These are phyloP conservation scores for Nemurella pictetii DNA, from an alignment of 2,888 invertebrate species.

Conservation along the genomic window DNA sequence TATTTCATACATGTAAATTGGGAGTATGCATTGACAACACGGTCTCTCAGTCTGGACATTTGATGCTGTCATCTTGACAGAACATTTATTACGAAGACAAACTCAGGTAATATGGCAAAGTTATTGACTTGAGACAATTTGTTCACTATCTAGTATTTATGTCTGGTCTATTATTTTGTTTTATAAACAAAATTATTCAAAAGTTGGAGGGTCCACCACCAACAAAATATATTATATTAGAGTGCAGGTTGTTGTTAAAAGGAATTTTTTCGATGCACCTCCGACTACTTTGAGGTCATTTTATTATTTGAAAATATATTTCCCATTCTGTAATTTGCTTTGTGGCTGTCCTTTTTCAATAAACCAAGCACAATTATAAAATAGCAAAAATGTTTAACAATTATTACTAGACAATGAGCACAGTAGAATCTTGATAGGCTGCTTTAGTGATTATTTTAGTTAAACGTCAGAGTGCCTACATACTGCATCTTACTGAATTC, in stretches of 20 bases:
- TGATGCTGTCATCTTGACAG: not conserved
- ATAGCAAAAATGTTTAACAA: too few species aligned
- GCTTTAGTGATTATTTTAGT: too few species aligned
- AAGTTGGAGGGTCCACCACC: not conserved
- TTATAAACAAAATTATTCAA: not conserved
- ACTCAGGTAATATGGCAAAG: not conserved
- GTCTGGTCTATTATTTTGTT: not conserved
- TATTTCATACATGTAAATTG: constrained; percentile 19
- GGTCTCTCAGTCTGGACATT: not conserved
- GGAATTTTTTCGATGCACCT: not conserved
- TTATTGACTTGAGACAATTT: not conserved
- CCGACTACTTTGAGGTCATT: not conserved
- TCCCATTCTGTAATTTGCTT: too few species aligned
- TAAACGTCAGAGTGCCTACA: too few species aligned
- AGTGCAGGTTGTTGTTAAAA: not conserved
- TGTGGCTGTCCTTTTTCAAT: too few species aligned
- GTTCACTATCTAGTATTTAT: too few species aligned
- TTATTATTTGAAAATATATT: not conserved
- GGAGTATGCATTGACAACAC: not conserved
- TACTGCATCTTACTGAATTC: too few species aligned
- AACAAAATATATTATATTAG: not conserved
- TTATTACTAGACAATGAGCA: too few species aligned
- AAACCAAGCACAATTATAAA: too few species aligned
- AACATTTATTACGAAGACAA: not conserved
- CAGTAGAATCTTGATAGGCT: too few species aligned